phyloP scores from a whole-genome alignment of 2,113 vertebrate species.

The Varanus komodoensis region DNA sequence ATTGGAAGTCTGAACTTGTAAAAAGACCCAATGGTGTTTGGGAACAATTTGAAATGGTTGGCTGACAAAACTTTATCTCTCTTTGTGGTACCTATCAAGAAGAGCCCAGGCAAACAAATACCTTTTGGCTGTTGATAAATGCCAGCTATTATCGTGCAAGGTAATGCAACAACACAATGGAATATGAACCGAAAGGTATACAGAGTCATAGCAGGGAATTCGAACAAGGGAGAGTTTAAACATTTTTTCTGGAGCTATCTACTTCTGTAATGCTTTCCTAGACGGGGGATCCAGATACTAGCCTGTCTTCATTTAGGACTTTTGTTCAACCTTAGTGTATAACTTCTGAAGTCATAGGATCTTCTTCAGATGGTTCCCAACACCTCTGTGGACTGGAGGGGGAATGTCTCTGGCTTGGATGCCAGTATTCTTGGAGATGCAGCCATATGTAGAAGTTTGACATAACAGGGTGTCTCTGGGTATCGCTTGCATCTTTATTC shows the following conservation, averaged over 20 bases:
- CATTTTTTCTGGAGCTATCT: not conserved
- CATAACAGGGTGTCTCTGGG: not conserved
- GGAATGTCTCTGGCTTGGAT: too few relatives aligned
- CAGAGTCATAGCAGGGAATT: conserved; percentile 57
- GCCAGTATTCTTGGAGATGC: not conserved
- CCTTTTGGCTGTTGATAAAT: conserved; percentile 75
- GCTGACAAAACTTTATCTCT: conserved; percentile 67
- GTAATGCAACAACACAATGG: conserved; percentile 41
- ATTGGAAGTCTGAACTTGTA: conserved; percentile 77
- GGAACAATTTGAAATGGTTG: conserved; percentile 70
- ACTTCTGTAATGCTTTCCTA: not conserved
- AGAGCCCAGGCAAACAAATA: conserved; percentile 75
- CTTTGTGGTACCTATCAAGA: conserved; percentile 72
- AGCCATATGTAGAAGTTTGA: not conserved
- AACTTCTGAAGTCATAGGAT: not conserved
- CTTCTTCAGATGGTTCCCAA: not conserved
- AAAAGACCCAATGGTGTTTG: conserved; percentile 61
- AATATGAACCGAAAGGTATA: conserved; percentile 65
- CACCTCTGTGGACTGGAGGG: too few relatives aligned
- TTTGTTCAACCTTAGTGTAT: not conserved
- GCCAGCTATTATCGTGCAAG: conserved; percentile 58
- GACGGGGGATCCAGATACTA: not conserved
- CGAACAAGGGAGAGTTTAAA: conserved; percentile 33
- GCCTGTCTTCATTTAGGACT: not conserved
- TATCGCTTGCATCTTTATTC: not conserved